These are phyloP conservation scores for Stylophora pistillata DNA, from an alignment of 64 coral and sea anemone genomes.

Conservation along the genomic window DNA sequence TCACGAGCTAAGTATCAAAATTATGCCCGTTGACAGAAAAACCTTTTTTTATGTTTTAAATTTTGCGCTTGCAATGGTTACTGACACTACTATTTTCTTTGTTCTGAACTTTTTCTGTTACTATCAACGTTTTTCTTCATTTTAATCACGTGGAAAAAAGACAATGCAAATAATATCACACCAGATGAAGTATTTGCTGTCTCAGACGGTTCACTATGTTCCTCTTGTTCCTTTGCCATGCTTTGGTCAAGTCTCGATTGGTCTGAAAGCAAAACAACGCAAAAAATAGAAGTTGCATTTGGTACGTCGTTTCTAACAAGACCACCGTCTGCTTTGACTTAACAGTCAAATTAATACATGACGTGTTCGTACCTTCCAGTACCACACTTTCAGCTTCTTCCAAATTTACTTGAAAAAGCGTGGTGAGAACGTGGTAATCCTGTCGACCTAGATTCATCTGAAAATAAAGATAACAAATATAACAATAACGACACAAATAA, in stretches of 20 bases:
- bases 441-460: constrained; percentile 73
- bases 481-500: not conserved
- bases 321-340: too few species aligned
- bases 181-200: not conserved
- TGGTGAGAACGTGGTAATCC: constrained; percentile 67
- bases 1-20: too few species aligned
- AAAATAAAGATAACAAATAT: not conserved
- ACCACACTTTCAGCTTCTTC: constrained; percentile 20
- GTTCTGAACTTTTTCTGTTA: too few species aligned
- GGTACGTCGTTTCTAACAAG: too few species aligned
- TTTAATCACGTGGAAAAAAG: not conserved
- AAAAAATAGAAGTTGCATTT: not conserved
- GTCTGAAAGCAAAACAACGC: not conserved
- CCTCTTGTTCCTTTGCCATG: not conserved
- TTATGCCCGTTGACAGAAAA: too few species aligned
- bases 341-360: too few species aligned
- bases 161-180: not conserved
- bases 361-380: constrained; percentile 1
- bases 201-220: not conserved
- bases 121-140: not conserved
- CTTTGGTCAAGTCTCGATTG: not conserved
- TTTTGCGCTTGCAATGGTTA: too few species aligned
- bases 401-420: constrained; percentile 67
- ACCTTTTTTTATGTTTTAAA: too few species aligned
- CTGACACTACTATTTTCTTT: too few species aligned